phyloP scores from a whole-genome alignment of 2,113 vertebrate species.

The Barbus barbus region DNA sequence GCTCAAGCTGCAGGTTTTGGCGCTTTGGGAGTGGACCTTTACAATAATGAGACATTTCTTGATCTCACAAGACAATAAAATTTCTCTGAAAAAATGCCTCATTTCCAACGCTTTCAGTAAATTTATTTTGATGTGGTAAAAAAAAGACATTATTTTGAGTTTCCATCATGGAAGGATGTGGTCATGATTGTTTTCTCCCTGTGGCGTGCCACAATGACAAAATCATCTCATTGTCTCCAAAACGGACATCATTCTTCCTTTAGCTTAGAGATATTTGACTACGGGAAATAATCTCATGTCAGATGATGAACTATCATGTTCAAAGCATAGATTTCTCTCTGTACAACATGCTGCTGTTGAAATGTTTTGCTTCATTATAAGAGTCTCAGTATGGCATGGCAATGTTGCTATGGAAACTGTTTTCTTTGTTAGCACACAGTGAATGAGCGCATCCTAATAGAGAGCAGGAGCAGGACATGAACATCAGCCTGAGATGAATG shows the following conservation, averaged over 20 bases:
- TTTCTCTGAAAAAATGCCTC: not conserved
- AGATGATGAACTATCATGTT: not conserved
- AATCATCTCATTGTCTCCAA: not conserved
- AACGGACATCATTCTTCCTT: not conserved
- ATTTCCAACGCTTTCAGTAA: not conserved
- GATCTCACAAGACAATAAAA: not conserved
- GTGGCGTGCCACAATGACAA: constrained; percentile 24
- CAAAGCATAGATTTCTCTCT: not conserved
- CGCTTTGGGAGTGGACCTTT: not conserved
- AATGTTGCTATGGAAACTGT: constrained; percentile 48
- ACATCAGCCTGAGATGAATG: no score
- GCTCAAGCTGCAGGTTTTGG: no score
- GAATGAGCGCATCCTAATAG: no score
- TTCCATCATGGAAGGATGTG: not conserved
- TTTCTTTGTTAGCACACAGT: not conserved
- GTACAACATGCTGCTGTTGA: not conserved
- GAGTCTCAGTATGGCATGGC: not conserved
- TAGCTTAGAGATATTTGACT: not conserved
- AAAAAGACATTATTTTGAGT: not conserved
- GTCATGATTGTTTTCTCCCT: not conserved
- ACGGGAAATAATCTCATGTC: not conserved
- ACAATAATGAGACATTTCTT: not conserved
- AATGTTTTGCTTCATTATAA: constrained; percentile 27
- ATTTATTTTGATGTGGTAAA: not conserved
- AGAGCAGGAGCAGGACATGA: not conserved